phyloP scores from a whole-genome alignment of 2,113 vertebrate species.

The Drymodes brunneopygia region DNA sequence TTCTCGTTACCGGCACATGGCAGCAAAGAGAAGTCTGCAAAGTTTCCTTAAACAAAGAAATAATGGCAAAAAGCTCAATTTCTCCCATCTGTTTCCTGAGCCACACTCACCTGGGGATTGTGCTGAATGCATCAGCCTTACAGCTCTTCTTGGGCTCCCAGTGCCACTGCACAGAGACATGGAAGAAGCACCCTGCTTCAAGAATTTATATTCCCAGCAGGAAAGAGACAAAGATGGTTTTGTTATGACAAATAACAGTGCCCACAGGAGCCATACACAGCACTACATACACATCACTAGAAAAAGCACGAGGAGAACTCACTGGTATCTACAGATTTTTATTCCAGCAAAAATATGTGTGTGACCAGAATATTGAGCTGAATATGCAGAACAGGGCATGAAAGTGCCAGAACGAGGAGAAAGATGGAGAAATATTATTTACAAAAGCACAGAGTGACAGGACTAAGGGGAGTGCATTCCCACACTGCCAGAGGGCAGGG shows the following conservation, averaged over 20 bases:
- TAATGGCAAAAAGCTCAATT: neutral
- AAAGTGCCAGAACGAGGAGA: neutral
- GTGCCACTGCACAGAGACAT: too few species aligned
- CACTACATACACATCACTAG: too few species aligned
- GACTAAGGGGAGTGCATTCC: neutral
- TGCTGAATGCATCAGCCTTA: neutral
- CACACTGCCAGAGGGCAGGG: neutral
- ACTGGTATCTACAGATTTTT: neutral
- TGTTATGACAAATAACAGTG: neutral
- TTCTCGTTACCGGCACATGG: neutral
- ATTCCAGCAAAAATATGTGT: neutral
- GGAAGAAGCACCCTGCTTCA: neutral
- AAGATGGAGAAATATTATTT: neutral
- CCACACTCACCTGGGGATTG: neutral
- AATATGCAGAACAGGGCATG: neutral
- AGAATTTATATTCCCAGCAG: neutral
- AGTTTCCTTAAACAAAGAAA: neutral
- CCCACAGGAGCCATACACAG: neutral
- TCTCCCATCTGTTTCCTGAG: neutral
- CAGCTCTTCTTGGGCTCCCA: neutral
- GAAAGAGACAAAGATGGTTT: neutral
- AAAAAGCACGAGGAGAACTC: neutral
- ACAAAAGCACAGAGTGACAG: neutral
- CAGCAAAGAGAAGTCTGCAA: neutral
- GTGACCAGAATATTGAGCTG: neutral